Evolutionary conservation across 2,113 vertebrate species (phyloP), one percentile per base, ranked within the genome.

Genomic region (Mobula hypostoma): DNA sequence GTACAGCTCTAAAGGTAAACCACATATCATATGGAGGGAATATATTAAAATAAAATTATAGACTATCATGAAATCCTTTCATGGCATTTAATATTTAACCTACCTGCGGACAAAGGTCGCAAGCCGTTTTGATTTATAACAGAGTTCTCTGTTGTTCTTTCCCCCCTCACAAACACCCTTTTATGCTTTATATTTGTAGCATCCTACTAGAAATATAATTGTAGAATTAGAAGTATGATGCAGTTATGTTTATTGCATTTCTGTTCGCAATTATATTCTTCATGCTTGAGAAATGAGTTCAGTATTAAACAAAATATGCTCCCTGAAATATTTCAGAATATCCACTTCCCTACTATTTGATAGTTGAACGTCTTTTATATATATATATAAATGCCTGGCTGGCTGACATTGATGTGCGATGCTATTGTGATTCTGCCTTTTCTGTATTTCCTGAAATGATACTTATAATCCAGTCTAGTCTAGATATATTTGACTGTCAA

Each of bases 1-100:
- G 66, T 27, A 92, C 90, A 92, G 68, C 70, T 92, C 32, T 92
- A 32, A 29, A 70, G 15, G 66, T 72, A 92, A 92, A 92, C 82
- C 32, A 15, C 63, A n/a, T 32, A 70, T 40, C 90, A 36, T 72
- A 92, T 92, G 68, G 14, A 92, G 90, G 90, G 90, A 72, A 72
- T 92, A 63, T 88, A 72, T 92, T 92, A 92, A 92, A 74, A 36
- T 72, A 61, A 36, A 70, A 36, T 21, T 68, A 70, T 48, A 36
- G 90, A 40, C 61, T 6, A 92, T 70, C 66, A 48, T 36, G 21
- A 72, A 72, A 72, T 5, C 7, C 66, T 92, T 92, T 40, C 21
- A 27, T 92, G 36, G 21, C 32, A 92, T 88, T 92, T 40, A 92
- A 92, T 72, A 48, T 92, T 92, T 63, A 36, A 72, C 68, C 36